These are phyloP conservation scores for Chirona hameri DNA, from an alignment of 2,888 invertebrate species.

Conservation along the genomic window DNA sequence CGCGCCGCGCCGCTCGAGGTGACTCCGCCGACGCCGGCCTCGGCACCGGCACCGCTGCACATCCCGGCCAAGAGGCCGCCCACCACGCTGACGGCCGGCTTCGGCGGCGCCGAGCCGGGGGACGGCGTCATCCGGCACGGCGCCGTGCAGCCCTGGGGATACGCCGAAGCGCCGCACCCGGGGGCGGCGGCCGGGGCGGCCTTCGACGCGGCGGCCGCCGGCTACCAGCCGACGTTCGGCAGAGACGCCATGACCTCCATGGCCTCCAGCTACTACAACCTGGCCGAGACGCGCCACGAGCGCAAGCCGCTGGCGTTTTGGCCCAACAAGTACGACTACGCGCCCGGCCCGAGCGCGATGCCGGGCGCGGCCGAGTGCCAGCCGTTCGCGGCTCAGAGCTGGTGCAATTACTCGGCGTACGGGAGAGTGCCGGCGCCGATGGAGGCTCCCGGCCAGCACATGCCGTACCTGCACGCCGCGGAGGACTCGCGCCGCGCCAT, in stretches of 20 bases:
- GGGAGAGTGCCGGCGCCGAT: constrained; percentile 43
- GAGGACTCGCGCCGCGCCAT: constrained; percentile 45
- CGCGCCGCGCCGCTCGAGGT: constrained; percentile 33
- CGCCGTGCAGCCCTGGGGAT: constrained; percentile 46
- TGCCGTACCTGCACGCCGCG: constrained; percentile 41
- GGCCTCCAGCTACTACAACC: constrained; percentile 67
- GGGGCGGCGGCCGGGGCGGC: constrained; percentile 51
- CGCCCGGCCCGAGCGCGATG: constrained; percentile 50
- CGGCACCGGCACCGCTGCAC: constrained; percentile 64
- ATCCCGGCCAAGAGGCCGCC: constrained; percentile 70
- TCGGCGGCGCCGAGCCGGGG: constrained; percentile 49
- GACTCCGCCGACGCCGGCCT: constrained; percentile 6
- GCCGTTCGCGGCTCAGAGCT: constrained; percentile 57
- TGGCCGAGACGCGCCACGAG: constrained; percentile 61
- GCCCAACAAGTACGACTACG: constrained; percentile 51
- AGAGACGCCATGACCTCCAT: constrained; percentile 52
- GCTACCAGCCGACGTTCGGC: constrained; percentile 53
- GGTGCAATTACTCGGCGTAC: constrained; percentile 68
- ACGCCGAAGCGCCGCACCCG: constrained; percentile 60
- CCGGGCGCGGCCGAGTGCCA: constrained; percentile 40
- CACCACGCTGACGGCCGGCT: constrained; percentile 39
- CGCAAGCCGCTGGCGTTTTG: constrained; percentile 60
- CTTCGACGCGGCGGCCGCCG: constrained; percentile 52
- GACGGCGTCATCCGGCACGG: constrained; percentile 71
- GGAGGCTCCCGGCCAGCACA: constrained; percentile 41